Percentiles rank a stretch among this genome's conserved stretches.
Evolutionary conservation across 2,113 vertebrate genomes (phyloP).

Genomic region (Euleptes europaea): DNA sequence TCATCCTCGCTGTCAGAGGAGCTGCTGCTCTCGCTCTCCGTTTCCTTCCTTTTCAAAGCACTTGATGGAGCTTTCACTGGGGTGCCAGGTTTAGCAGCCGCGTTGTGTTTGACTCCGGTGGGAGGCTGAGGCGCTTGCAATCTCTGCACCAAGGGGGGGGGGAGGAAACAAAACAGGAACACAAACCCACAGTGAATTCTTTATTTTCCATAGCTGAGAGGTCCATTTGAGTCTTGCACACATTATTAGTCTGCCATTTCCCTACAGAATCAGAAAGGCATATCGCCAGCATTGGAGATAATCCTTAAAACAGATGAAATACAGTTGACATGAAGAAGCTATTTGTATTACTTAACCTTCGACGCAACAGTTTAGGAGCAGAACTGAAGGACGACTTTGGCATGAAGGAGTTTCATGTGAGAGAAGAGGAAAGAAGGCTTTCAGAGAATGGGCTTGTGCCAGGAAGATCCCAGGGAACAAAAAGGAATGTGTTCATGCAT

Average conservation of each 20-base stretch:
- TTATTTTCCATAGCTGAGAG: not conserved
- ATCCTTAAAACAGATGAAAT: not conserved
- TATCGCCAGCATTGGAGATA: not conserved
- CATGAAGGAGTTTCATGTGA: not conserved
- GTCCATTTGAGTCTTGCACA: not conserved
- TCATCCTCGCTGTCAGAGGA: constrained; percentile 71
- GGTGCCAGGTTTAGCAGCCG: constrained; percentile 55
- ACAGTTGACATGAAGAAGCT: not conserved
- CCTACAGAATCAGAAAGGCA: not conserved
- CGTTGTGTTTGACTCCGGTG: constrained; percentile 57
- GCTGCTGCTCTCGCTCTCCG: constrained; percentile 54
- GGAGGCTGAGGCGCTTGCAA: constrained; percentile 58
- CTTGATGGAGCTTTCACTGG: constrained; percentile 47
- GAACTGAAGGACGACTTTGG: no score
- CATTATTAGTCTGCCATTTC: not conserved
- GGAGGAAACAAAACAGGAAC: not conserved
- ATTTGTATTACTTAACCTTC: not conserved
- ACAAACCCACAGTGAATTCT: constrained; percentile 4
- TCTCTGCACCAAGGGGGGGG: constrained; percentile 37
- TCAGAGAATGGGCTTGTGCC: no score
- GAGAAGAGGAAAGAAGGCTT: not conserved
- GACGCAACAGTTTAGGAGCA: not conserved
- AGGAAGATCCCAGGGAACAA: not conserved
- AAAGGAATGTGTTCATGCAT: no score
- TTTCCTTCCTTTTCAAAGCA: constrained; percentile 67